Evolutionary conservation across 2,888 invertebrate genomes (phyloP).

Genomic region (Meteorus cinctellus): DNA sequence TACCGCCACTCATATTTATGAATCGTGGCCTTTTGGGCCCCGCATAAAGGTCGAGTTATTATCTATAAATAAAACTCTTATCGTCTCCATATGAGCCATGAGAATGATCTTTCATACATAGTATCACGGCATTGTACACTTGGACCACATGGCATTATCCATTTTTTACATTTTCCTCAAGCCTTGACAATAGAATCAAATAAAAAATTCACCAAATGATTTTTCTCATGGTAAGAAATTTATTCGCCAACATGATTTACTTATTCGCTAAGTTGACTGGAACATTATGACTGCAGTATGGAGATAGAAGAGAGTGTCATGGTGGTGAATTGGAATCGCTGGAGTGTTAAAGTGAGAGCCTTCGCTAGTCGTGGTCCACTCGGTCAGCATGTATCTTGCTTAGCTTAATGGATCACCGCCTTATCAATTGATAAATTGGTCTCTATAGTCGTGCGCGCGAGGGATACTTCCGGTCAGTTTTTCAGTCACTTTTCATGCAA

Average conservation of each 20-base stretch:
- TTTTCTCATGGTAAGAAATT: background rate
- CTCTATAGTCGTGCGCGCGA: constrained; percentile 15
- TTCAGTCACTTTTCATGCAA: background rate
- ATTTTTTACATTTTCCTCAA: background rate
- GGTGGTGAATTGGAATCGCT: constrained; percentile 8
- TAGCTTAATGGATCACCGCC: constrained; percentile 43
- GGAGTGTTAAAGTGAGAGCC: background rate
- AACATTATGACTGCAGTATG: background rate
- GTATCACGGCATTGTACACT: background rate
- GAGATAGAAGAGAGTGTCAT: constrained; percentile 3
- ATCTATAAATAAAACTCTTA: constrained; percentile 16
- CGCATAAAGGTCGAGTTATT: constrained; percentile 19
- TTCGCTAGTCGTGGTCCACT: constrained; percentile 27
- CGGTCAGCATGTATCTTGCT: constrained; percentile 43
- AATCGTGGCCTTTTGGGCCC: constrained; percentile 28
- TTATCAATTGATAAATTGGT: constrained; percentile 50
- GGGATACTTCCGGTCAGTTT: constrained; percentile 15
- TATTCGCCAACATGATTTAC: background rate
- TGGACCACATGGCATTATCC: background rate
- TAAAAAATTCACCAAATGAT: background rate
- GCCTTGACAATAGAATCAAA: background rate
- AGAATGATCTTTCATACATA: constrained; percentile 3
- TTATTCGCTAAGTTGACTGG: background rate
- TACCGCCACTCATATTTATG: background rate
- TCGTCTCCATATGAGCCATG: background rate